phyloP scores from a whole-genome alignment of 2,797 vertebrate genomes.

The Sardinella longiceps region DNA sequence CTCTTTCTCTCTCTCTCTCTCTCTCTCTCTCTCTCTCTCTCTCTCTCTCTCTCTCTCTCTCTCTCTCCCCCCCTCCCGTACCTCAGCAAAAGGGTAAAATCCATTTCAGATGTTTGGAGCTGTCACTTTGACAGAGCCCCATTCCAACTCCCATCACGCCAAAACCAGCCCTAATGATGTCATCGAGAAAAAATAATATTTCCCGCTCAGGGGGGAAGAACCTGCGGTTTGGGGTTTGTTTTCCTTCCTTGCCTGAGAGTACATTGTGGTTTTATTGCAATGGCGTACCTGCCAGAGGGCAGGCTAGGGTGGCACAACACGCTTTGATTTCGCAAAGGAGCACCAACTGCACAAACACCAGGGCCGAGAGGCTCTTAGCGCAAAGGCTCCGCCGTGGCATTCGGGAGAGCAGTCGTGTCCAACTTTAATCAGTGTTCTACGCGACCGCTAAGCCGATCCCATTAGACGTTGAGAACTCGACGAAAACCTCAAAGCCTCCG shows the following conservation, averaged over 20 bases:
- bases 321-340: not conserved
- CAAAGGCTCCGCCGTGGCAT: not conserved
- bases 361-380: not conserved
- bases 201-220: slow-evolving; percentile 31
- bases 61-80: too few species aligned
- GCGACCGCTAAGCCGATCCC: slow-evolving; percentile 1
- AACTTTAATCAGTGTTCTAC: slow-evolving; percentile 14
- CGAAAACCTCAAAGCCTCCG: not conserved
- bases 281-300: slow-evolving; percentile 49
- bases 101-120: slow-evolving; percentile 52
- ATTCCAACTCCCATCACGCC: slow-evolving; percentile 47
- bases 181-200: slow-evolving; percentile 54
- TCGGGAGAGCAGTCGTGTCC: not conserved
- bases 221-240: slow-evolving; percentile 37
- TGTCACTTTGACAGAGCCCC: slow-evolving; percentile 42
- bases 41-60: too few species aligned
- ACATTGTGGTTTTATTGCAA: slow-evolving; percentile 35
- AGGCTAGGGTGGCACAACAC: not conserved
- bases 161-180: slow-evolving; percentile 47
- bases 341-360: not conserved
- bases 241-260: slow-evolving; percentile 46
- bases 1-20: too few species aligned
- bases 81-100: slow-evolving; percentile 51
- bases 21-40: too few species aligned
- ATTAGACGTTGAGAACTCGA: not conserved